Evolutionary conservation across 2,888 invertebrate species (phyloP), one percentile per base, ranked within the genome.

Genomic region (Allophyes oxyacanthae): DNA sequence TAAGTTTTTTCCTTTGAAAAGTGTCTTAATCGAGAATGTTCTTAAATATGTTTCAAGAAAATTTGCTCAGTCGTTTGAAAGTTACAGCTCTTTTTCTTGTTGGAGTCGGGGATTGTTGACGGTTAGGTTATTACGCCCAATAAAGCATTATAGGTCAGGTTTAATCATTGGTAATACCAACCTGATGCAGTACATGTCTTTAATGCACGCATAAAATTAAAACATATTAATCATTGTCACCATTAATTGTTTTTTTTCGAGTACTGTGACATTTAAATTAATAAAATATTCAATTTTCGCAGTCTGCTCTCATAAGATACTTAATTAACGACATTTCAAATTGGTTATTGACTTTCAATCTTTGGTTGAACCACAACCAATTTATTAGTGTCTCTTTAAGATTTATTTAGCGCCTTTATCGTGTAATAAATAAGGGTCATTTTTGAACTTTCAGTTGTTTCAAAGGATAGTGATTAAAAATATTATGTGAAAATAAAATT

Each of bases 271-370:
- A 66, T 70, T 70, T 49, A 54, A 34, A 54, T 62, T 62, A 34
- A 49, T 70, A 3, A 48, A 48, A 41, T 43, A 58, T 67, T 62
- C 49, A 46, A 73, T 60, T 55, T 64, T 42, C 45, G 28, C 33
- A 26, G 30, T 37, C 37, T 37, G 6, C 56, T 55, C 56, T 56
- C 14, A 54, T 69, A 64, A 28, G 53, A 28, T 8, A 28, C 28
- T 28, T 61, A 66, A 76, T 79, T 74, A 77, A 61, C 56, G 64
- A 65, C 64, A 38, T 37, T 48, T 55, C 56, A 45, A 61, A 79
- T 72, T 74, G 65, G 60, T 74, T 69, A 72, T 71, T 73, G 67
- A 71, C 75, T 63, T 64, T 72, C 57, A 64, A 76, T 82, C 73
- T 57, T 42, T 58, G 33, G 8, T 9, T 14, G 10, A 44, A 50